These are phyloP conservation scores for Aphidius gifuensis DNA, from an alignment of 1,140 invertebrate genomes.

Conservation along the genomic window DNA sequence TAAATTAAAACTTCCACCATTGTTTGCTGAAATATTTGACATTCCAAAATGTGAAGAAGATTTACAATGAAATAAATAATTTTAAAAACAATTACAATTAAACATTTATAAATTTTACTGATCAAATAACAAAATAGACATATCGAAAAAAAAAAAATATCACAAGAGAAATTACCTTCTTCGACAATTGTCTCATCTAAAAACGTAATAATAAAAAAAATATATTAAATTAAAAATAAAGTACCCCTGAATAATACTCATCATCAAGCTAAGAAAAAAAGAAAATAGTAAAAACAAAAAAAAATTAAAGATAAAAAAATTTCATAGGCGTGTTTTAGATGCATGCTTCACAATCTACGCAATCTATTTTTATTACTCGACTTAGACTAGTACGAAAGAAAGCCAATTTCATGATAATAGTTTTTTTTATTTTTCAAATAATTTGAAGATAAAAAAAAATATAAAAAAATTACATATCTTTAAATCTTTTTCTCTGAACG, in stretches of 20 bases:
- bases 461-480: conserved; percentile 4
- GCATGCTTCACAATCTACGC: conserved; percentile 53
- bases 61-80: conserved; percentile 55
- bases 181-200: no score
- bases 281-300: conserved; percentile 19
- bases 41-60: conserved; percentile 88
- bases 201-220: background rate
- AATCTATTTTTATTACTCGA: conserved; percentile 57
- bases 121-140: no score
- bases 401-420: conserved; percentile 30
- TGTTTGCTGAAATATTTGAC: conserved; percentile 97
- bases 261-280: conserved; percentile 1
- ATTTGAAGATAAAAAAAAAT: background rate
- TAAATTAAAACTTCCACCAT: conserved; percentile 79
- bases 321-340: conserved; percentile 41
- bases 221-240: background rate
- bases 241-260: background rate
- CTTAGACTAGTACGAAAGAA: conserved; percentile 27
- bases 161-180: no score
- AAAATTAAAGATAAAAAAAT: conserved; percentile 24
- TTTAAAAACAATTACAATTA: conserved; percentile 3
- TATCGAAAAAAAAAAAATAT: no score
- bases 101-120: background rate
- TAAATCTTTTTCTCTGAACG: background rate
- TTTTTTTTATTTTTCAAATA: conserved; percentile 1